phyloP scores from a whole-genome alignment of 2,113 vertebrate species.

The Menidia beryllina region DNA sequence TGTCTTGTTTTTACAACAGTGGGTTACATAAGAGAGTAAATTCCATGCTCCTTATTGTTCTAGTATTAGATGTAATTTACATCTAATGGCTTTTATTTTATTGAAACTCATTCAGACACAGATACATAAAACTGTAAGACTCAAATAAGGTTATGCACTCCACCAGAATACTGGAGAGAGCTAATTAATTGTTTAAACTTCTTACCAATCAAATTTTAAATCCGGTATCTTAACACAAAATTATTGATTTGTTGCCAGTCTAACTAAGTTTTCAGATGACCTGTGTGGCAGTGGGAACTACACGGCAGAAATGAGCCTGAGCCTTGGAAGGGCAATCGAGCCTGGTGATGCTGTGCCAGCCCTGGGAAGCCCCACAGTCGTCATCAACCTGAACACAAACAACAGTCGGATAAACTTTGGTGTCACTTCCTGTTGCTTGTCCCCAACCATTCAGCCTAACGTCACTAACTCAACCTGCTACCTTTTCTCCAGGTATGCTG shows the following conservation, averaged over 20 bases:
- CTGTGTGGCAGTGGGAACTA: constrained; percentile 81
- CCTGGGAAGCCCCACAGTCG: constrained; percentile 67
- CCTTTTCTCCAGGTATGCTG: constrained; percentile 74
- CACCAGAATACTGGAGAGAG: background rate
- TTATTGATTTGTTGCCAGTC: constrained; percentile 52
- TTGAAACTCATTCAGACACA: background rate
- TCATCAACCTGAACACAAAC: constrained; percentile 77
- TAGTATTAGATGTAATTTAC: constrained; percentile 9
- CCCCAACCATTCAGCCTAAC: constrained; percentile 49
- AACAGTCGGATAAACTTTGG: constrained; percentile 73
- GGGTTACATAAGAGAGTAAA: constrained; percentile 1
- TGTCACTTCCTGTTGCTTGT: constrained; percentile 80
- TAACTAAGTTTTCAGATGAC: constrained; percentile 77
- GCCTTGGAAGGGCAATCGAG: constrained; percentile 41
- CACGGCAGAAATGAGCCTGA: constrained; percentile 79
- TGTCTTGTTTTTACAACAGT: constrained; percentile 15
- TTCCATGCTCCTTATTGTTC: constrained; percentile 9
- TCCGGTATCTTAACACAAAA: background rate
- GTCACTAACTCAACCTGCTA: constrained; percentile 72
- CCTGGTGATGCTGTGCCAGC: constrained; percentile 31
- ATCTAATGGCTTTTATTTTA: background rate
- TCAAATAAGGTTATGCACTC: background rate
- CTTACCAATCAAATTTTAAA: background rate
- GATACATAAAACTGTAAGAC: background rate
- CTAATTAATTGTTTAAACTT: background rate